Conservation (phyloP, 2,113 vertebrate species). For the Tragelaphus imberbis region DNA sequence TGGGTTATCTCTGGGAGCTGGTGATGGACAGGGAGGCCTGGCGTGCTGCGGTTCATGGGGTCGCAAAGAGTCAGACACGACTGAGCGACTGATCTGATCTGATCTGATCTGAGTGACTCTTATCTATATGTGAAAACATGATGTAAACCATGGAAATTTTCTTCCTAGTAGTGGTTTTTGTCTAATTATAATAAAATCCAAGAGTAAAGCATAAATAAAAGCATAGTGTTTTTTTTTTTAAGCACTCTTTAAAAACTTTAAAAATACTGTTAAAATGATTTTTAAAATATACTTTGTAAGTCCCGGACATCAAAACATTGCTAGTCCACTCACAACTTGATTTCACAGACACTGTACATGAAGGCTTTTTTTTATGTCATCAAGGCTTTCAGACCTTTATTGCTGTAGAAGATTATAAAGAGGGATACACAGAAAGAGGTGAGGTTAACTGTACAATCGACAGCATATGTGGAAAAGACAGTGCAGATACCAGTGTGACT, state of each 20-base stretch:
- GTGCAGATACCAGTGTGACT: accelerated
- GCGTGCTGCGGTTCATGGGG: too few relatives aligned
- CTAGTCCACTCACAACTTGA: not conserved
- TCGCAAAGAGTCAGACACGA: too few relatives aligned
- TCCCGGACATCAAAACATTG: not conserved
- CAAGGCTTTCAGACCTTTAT: not conserved
- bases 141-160: not conserved
- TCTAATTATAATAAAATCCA: not conserved
- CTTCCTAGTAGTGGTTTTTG: not conserved
- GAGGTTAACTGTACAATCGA: accelerated
- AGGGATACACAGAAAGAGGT: not conserved
- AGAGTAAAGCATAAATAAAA: not conserved
- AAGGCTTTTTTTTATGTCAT: too few relatives aligned
- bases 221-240: not conserved
- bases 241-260: not conserved
- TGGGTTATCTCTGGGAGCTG: too few relatives aligned
- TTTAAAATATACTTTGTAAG: not conserved
- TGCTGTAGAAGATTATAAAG: not conserved
- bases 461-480: not conserved
- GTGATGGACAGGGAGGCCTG: too few relatives aligned
- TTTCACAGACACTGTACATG: not conserved
- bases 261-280: not conserved
- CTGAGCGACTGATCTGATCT: too few relatives aligned
- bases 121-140: not conserved
- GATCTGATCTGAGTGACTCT: too few relatives aligned